Percentiles rank a stretch among this genome's conserved stretches.
These are phyloP conservation scores for Dicentrarchus labrax DNA, from an alignment of 2,113 vertebrate genomes.

Conservation along the genomic window DNA sequence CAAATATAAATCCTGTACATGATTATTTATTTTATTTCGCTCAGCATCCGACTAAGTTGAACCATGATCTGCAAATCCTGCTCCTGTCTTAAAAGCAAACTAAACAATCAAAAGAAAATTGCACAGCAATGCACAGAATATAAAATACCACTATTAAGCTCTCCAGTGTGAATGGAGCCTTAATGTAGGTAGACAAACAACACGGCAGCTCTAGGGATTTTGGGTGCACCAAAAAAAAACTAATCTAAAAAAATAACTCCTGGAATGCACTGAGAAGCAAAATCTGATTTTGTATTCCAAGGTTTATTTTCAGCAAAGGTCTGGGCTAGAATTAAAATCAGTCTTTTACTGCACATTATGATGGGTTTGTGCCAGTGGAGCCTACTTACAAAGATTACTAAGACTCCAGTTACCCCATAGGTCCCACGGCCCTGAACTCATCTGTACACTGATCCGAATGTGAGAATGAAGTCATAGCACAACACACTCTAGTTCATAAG, in stretches of 20 bases:
- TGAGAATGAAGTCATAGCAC: constrained; percentile 8
- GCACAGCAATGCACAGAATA: background rate
- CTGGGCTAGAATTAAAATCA: background rate
- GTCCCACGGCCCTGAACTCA: constrained; percentile 2
- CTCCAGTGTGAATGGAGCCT: background rate
- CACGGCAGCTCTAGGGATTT: background rate
- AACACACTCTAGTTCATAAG: background rate
- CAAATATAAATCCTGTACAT: background rate
- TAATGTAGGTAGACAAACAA: background rate
- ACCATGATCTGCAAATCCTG: background rate
- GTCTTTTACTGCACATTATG: background rate
- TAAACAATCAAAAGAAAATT: background rate
- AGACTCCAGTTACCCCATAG: background rate
- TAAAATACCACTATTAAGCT: background rate
- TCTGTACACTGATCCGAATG: constrained; percentile 13
- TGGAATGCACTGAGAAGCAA: background rate
- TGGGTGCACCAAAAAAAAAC: background rate
- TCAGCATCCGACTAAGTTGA: background rate
- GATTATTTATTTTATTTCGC: background rate
- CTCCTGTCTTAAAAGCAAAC: background rate
- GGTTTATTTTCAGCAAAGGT: background rate
- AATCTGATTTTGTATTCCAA: background rate
- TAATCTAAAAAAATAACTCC: background rate
- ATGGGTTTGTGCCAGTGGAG: constrained; percentile 3
- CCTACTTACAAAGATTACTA: background rate